Base-by-base conservation (phyloP, 2,888 invertebrate species). In the Aspidiotus rigidus region DNA sequence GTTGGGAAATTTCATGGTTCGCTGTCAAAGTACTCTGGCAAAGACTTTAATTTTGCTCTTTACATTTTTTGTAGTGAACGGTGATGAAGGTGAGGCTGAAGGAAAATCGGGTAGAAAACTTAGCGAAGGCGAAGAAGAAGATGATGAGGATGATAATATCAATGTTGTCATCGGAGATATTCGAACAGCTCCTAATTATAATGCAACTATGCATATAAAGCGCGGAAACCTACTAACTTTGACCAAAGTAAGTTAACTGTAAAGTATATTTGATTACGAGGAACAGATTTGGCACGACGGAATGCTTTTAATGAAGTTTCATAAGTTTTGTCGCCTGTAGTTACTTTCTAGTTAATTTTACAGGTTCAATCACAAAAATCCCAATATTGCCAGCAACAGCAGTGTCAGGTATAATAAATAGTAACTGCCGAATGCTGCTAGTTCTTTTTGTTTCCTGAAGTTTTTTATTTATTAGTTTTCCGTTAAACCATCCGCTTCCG, bases 131-230 rank as follows among this genome's bases (percentile, higher is more conserved):
- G 80, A 80, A 71, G 82, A 81, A 69, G 87, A 87, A 2, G 89
- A 89, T 72, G 87, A 88, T 75, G 86, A 86, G 73, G 92, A 88
- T 72, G 88, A 93, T 77, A 90, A 92, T 76, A 87, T 94, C 9
- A 90, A 94, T 79, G 93, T 96, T 72, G 93, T 93, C 0, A 95
- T 96, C 75, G 94, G 93, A 3, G 93, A 90, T 76, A 88, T 90
- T 62, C 89, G 90, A 77, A 86, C 86, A 0, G 83, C 87, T 0
- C 83, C 85, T 59, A 83, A 86, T 6, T 89, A 88, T 75, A 40
- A 67, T 59, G 83, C 85, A 11, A 85, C 84, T 74, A 78, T 88
- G 62, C 90, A 89, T 75, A 88, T 90, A 9, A 91, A 90, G 73
- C 74, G 81, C 70, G 78, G 79, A 6, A 80, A 79, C 44, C 72